Evolutionary conservation across 2,113 vertebrate genomes (phyloP).

Genomic region (Porphyrio hochstetteri): DNA sequence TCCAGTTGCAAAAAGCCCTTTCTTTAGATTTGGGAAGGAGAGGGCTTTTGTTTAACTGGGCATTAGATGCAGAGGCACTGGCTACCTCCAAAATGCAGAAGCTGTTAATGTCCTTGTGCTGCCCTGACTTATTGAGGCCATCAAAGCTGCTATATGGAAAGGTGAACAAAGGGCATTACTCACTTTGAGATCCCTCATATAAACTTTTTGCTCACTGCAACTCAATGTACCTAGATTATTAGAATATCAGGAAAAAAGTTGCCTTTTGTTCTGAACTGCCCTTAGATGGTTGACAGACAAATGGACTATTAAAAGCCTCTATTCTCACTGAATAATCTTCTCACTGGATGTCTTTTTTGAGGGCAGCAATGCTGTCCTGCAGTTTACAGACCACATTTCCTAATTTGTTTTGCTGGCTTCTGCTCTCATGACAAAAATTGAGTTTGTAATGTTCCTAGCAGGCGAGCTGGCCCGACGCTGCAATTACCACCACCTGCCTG

Average conservation of each 20-base stretch:
- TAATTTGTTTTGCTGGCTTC: constrained; percentile 19
- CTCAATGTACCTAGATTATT: not conserved
- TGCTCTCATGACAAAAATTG: not conserved
- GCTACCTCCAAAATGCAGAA: not conserved
- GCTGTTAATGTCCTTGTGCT: not conserved
- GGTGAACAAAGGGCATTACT: not conserved
- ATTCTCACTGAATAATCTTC: not conserved
- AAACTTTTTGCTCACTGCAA: not conserved
- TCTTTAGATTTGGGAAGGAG: not conserved
- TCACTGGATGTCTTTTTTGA: not conserved
- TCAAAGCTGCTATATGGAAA: fast-evolving
- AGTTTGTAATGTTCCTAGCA: not conserved
- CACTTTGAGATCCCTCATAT: not conserved
- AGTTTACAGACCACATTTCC: not conserved
- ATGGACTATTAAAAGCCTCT: not conserved
- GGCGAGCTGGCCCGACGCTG: not conserved
- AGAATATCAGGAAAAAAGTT: not conserved
- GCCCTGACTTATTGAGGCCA: not conserved
- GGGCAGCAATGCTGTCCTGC: not conserved
- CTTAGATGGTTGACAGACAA: not conserved
- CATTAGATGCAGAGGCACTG: not conserved
- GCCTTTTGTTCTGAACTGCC: not conserved
- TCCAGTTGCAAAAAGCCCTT: not conserved
- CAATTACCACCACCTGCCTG: not conserved
- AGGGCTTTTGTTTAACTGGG: not conserved